phyloP scores from a whole-genome alignment of 2,888 invertebrate species.

The Euproctis similis region DNA sequence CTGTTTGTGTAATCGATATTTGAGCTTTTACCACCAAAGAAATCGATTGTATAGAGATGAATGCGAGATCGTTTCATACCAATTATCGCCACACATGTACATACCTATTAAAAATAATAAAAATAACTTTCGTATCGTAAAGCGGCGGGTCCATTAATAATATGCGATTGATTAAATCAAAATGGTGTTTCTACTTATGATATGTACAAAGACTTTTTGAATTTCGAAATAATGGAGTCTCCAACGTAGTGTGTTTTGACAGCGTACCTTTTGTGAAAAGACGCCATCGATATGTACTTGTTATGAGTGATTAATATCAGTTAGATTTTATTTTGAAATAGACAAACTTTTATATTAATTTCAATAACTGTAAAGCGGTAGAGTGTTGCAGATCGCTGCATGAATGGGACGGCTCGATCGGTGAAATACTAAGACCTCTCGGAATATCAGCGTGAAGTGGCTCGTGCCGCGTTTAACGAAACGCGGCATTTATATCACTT shows the following conservation, averaged over 20 bases:
- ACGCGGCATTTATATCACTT: too few species aligned
- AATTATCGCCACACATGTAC: constrained; percentile 25
- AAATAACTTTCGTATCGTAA: constrained; percentile 25
- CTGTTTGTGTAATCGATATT: constrained; percentile 30
- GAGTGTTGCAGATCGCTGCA: too few species aligned
- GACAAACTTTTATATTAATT: constrained; percentile 6
- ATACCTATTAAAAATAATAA: constrained; percentile 28
- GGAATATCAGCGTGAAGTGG: too few species aligned
- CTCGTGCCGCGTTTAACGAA: too few species aligned
- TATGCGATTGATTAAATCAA: constrained; percentile 47
- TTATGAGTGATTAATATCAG: constrained; percentile 40
- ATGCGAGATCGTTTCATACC: constrained; percentile 27
- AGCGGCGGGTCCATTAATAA: constrained; percentile 42
- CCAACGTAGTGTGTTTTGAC: constrained; percentile 36
- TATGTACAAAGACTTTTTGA: constrained; percentile 38
- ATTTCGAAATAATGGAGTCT: constrained; percentile 38
- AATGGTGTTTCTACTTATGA: constrained; percentile 35
- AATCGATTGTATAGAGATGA: constrained; percentile 16
- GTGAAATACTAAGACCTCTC: too few species aligned
- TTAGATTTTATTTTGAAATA: constrained; percentile 23
- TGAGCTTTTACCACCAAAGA: constrained; percentile 20
- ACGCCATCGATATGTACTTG: constrained; percentile 24
- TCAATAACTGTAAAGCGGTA: too few species aligned
- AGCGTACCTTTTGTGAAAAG: constrained; percentile 33
- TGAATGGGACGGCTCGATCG: too few species aligned